phyloP scores from a whole-genome alignment of 2,113 vertebrate species.

The Dromiciops gliroides region DNA sequence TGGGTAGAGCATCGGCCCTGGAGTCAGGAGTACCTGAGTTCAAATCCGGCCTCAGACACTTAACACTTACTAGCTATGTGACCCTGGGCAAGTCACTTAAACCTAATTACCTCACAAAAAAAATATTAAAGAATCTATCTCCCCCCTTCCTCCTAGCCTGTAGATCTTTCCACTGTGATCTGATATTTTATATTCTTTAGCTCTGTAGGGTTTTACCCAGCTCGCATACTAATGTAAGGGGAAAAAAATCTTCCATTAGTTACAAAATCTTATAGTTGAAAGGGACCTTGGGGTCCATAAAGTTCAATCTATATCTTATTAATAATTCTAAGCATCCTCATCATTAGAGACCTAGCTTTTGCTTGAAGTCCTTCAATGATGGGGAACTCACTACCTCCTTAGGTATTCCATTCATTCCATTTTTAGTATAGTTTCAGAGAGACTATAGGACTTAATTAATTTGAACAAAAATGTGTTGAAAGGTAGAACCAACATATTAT shows the following conservation, averaged over 20 bases:
- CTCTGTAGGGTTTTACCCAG: background rate
- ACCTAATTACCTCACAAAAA: too few relatives aligned
- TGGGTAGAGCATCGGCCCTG: too few relatives aligned
- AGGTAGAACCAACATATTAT: background rate
- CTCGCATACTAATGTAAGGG: background rate
- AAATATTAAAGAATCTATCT: background rate
- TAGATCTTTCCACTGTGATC: background rate
- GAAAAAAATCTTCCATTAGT: background rate
- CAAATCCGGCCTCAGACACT: too few relatives aligned
- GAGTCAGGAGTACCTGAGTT: too few relatives aligned
- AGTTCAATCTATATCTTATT: background rate
- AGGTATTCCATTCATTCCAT: background rate
- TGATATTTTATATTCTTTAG: background rate
- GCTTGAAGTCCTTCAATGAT: background rate
- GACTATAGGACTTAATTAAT: background rate
- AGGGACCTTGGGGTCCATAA: background rate
- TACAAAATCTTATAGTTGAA: background rate
- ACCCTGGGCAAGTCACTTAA: too few relatives aligned
- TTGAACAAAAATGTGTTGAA: background rate
- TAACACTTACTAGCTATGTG: too few relatives aligned
- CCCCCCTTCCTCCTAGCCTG: background rate
- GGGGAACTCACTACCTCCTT: background rate
- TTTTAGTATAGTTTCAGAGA: background rate
- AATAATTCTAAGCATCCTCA: background rate
- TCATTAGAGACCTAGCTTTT: background rate